Evolutionary conservation across 2,797 vertebrate genomes (phyloP), one percentile per base, ranked within the genome.

Genomic region (Trachurus trachurus): DNA sequence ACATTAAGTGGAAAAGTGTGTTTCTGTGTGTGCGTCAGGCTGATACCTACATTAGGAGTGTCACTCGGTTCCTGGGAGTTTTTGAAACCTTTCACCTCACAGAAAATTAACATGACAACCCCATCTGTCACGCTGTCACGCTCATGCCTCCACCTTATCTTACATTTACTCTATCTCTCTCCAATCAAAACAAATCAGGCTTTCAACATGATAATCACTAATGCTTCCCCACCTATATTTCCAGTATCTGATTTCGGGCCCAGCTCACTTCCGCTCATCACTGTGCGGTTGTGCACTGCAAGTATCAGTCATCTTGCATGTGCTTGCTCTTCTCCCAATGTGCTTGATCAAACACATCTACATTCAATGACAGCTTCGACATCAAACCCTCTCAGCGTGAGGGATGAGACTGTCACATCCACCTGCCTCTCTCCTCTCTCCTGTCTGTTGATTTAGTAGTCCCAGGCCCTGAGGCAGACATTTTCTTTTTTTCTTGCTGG

Each of bases 391-490:
- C 71, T 82, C 63, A 76, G 81, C 53, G 1, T 79, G 82, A 85
- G 34, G 60, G 75, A 87, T 54, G 56, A 72, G 50, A 80, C 81
- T 86, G 90, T 92, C 92, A 90, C 66, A 82, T 76, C 78, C 90
- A 90, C 86, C 88, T 92, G 93, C 78, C 83, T 80, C 80, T 69
- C 78, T 69, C 59, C 34, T 54, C 70, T 62, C 70, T 62, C 57
- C 65, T 22, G 54, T 78, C 74, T 59, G 62, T 71, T 87, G 87
- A 88, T 90, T 86, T 89, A 89, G 53, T 72, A 80, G 78, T 65
- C 72, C 47, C 0, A 17, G 60, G 62, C 58, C 71, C 76, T 6
- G 65, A 82, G 53, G 89, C 80, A 89, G 87, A 88, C 82, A 66
- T 90, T 88, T 89, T 90, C 15, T 68, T 60, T 73, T 68, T 84